Evolutionary conservation across 2,888 invertebrate genomes (phyloP).

Genomic region (Dinocampus coccinellae): DNA sequence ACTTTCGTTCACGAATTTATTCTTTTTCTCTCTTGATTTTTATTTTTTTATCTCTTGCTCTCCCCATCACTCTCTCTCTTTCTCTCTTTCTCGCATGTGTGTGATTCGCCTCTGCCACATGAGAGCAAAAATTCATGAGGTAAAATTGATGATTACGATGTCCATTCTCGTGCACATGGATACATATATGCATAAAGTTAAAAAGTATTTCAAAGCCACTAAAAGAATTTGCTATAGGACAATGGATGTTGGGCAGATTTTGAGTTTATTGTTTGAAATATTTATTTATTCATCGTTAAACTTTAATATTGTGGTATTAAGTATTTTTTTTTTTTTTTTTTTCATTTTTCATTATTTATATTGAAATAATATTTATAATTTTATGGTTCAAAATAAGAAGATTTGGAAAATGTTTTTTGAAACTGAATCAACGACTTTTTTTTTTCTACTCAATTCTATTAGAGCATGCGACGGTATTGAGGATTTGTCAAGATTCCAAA

Average conservation of each 20-base stretch:
- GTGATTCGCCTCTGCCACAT: conserved; percentile 23
- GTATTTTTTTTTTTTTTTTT: not conserved
- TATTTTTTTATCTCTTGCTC: not conserved
- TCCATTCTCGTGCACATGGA: conserved; percentile 25
- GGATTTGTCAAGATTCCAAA: conserved; percentile 13
- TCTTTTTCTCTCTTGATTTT: conserved; percentile 9
- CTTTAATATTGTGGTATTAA: not conserved
- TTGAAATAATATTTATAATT: not conserved
- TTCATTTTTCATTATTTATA: not conserved
- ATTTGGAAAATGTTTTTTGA: too few species aligned
- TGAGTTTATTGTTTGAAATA: not conserved
- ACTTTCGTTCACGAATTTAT: conserved; percentile 25
- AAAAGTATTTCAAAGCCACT: not conserved
- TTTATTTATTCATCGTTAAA: conserved; percentile 3
- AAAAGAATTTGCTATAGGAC: not conserved
- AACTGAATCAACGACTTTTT: too few species aligned
- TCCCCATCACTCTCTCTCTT: too few species aligned
- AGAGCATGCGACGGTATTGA: not conserved
- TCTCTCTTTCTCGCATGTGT: too few species aligned
- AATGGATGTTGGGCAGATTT: not conserved
- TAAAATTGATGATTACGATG: conserved; percentile 57
- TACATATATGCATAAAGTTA: too few species aligned
- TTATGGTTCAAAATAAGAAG: too few species aligned
- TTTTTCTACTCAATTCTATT: not conserved
- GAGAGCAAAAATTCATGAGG: conserved; percentile 50